Evolutionary conservation across 2,888 invertebrate species (phyloP).

Genomic region (Torymus aiolomorphi): DNA sequence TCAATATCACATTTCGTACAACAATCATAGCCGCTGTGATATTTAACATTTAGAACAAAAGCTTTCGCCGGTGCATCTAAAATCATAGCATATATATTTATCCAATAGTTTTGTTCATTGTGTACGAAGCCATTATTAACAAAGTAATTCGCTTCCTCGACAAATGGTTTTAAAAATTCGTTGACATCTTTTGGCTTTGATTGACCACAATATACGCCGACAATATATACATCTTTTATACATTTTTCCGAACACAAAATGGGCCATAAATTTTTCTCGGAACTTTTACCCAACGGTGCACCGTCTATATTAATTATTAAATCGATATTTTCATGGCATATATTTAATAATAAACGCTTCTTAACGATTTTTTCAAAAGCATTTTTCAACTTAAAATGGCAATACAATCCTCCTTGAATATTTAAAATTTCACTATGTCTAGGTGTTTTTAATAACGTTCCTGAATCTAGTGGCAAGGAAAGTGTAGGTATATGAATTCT

Average conservation of each 20-base stretch:
- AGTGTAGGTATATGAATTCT: too few relatives aligned
- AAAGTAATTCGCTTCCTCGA: neutral
- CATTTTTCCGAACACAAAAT: too few relatives aligned
- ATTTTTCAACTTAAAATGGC: conserved; percentile 10
- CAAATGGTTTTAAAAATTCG: conserved; percentile 38
- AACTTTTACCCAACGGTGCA: conserved; percentile 26
- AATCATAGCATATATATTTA: conserved; percentile 41
- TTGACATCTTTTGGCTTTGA: conserved; percentile 35
- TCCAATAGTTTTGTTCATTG: neutral
- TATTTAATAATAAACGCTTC: neutral
- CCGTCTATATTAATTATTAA: conserved; percentile 33
- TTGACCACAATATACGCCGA: conserved; percentile 32
- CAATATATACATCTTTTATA: too few relatives aligned
- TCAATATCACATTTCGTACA: too few relatives aligned
- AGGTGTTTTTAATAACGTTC: too few relatives aligned
- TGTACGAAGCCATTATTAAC: conserved; percentile 3
- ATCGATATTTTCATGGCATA: neutral
- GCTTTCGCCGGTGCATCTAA: conserved; percentile 59
- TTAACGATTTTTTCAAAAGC: conserved; percentile 13
- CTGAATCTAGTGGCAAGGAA: too few relatives aligned
- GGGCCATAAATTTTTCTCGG: too few relatives aligned
- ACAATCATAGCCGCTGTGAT: conserved; percentile 56
- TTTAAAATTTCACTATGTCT: neutral
- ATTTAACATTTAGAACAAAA: conserved; percentile 49
- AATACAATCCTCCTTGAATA: too few relatives aligned